Evolutionary conservation across 2,888 invertebrate species (phyloP).

Genomic region (Cistogaster globosa): DNA sequence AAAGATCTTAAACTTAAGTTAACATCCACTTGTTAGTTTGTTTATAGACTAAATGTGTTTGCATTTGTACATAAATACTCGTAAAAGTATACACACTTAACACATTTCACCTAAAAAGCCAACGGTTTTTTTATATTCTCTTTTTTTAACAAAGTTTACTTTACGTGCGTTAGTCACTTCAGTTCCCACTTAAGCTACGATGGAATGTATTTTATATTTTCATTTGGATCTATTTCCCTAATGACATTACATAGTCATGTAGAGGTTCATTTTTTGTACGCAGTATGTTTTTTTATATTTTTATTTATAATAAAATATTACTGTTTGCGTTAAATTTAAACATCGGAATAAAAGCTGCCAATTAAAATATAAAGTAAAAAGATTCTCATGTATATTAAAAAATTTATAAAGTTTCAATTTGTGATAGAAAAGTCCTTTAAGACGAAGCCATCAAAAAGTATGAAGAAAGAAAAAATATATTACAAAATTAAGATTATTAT

Average conservation of each 20-base stretch:
- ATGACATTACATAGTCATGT: neutral
- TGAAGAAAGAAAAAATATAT: too few species aligned
- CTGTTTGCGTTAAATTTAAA: neutral
- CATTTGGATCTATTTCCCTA: neutral
- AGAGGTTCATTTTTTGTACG: neutral
- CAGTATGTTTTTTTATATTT: neutral
- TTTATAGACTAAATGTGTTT: constrained; percentile 5
- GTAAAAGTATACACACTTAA: constrained; percentile 55
- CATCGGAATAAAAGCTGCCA: neutral
- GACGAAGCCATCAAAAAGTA: too few species aligned
- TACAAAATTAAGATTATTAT: too few species aligned
- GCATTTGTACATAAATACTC: constrained; percentile 6
- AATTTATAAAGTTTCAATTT: too few species aligned
- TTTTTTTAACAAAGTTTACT: constrained; percentile 6
- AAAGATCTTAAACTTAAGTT: constrained; percentile 47
- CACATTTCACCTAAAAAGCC: constrained; percentile 63
- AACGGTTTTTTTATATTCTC: constrained; percentile 46
- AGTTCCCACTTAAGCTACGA: constrained; percentile 26
- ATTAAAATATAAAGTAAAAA: neutral
- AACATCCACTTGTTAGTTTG: constrained; percentile 38
- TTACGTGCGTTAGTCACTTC: constrained; percentile 62
- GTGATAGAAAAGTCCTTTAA: too few species aligned
- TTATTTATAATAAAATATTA: neutral
- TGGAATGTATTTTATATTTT: neutral
- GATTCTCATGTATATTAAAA: too few species aligned